Conservation (phyloP, 2,888 invertebrate species). For the Cephus spinipes region DNA sequence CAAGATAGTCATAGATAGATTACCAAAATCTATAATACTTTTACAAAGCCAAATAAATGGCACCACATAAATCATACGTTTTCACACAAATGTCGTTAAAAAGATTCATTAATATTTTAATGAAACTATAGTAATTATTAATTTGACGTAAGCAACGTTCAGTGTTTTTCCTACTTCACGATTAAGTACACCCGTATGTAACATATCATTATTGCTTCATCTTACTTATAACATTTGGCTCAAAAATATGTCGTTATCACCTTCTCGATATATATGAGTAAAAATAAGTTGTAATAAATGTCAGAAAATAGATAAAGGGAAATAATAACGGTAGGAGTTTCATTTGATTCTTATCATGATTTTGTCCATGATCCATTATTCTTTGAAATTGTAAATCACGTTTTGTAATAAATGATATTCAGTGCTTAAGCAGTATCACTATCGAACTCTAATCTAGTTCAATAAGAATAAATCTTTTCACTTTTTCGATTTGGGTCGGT, state of each 20-base stretch:
- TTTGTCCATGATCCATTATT: background rate
- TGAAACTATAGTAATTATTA: background rate
- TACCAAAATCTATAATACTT: background rate
- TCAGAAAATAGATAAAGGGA: background rate
- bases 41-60: background rate
- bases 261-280: background rate
- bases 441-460: background rate
- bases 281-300: background rate
- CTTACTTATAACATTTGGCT: background rate
- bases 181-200: background rate
- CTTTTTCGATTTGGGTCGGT: conserved; percentile 51
- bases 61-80: background rate
- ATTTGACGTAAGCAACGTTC: background rate
- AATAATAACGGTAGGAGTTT: background rate
- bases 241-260: background rate
- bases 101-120: background rate
- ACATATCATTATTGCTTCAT: background rate
- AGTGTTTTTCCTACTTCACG: background rate
- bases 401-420: background rate
- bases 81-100: background rate
- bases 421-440: background rate
- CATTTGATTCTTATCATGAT: background rate
- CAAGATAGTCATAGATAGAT: background rate
- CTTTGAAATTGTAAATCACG: background rate
- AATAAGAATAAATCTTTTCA: conserved; percentile 27